Base-by-base conservation (phyloP, 2,888 invertebrate genomes). In the Parnassius smintheus region DNA sequence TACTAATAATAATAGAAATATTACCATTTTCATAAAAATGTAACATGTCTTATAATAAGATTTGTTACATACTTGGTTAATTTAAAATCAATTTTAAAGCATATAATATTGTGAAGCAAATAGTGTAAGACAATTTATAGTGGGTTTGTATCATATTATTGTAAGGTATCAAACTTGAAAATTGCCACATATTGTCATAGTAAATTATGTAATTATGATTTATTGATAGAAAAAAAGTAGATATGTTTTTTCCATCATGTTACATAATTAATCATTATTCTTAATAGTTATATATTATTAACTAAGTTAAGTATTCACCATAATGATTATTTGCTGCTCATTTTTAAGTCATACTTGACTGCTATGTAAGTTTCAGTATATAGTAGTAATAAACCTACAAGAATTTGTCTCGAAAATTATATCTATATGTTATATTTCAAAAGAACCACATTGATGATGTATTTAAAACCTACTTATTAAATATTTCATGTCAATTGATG, bases 401-500 rank as follows among this genome's bases (percentile, higher is more conserved):
- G 48, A 54, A 49, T 9, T n/a, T 35, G 18, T 61, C 22, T 52
- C 22, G 8, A 18, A 51, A 58, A 53, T 62, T 13, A 58, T 50
- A 25, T 55, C 41, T 54, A 22, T 64, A 59, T 25, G 11, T 52
- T 59, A 42, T 61, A 41, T 44, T 18, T 63, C 55, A 42, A 59
- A 41, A 56, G 51, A 45, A 13, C 44, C 60, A n/a, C 59, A 54
- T 59, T 75, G 70, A 73, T 61, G 52, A 12, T 61, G 51, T 49
- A 13, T 59, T 58, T 64, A 50, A 49, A 18, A 18, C 18, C 18
- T 52, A 56, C 42, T 57, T 58, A 65, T 57, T 58, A 64, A 60
- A 60, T 59, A 76, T 65, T 74, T 71, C 71, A 51, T 25, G 44
- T 51, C 51, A 51, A 56, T 51, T 63, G 56, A 45, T 44, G 48